phyloP scores from a whole-genome alignment of 2,113 vertebrate species.

The Dermatemys mawii region DNA sequence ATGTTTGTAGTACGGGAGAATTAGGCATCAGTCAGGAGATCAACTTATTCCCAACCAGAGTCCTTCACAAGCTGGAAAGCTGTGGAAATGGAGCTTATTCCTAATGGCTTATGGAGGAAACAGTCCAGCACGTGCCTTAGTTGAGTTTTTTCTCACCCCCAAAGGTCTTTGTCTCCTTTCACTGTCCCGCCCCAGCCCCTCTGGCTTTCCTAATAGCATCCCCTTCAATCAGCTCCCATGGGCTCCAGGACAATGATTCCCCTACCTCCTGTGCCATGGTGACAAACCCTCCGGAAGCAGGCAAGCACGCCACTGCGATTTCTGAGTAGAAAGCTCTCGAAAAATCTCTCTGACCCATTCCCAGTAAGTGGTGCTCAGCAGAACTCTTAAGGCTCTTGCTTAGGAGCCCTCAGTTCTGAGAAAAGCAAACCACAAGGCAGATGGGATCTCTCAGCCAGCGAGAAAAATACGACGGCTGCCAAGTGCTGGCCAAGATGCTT shows the following conservation, averaged over 20 bases:
- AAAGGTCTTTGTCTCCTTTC: neutral
- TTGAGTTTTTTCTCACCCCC: neutral
- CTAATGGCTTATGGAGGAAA: neutral
- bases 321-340: conserved; percentile 53
- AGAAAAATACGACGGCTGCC: neutral
- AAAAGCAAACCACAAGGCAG: neutral
- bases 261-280: neutral
- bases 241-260: neutral
- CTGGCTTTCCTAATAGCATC: neutral
- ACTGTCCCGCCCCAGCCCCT: neutral
- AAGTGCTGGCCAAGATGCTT: neutral
- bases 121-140: neutral
- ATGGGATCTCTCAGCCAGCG: neutral
- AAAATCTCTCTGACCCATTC: neutral
- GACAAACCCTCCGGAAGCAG: fast-evolving
- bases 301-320: conserved; percentile 24
- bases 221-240: neutral
- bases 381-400: neutral
- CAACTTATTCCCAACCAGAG: neutral
- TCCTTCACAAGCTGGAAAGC: neutral
- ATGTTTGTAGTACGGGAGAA: neutral
- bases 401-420: neutral
- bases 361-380: neutral
- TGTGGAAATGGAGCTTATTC: neutral
- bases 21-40: neutral